Evolutionary conservation across 2,113 vertebrate genomes (phyloP).

Genomic region (Gavia stellata): DNA sequence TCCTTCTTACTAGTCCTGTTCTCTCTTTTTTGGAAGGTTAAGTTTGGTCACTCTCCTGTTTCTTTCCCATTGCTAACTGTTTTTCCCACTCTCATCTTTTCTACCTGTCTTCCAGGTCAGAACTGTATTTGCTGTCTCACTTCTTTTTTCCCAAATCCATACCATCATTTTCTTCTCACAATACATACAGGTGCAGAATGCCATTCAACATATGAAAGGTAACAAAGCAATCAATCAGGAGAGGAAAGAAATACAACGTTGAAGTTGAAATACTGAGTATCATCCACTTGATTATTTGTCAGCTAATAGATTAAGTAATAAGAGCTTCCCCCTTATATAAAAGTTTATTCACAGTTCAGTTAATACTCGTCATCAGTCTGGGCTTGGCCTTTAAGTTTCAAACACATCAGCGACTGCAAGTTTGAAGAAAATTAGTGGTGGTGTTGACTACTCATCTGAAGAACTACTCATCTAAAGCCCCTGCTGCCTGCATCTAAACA

Average conservation of each 20-base stretch:
- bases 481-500: neutral
- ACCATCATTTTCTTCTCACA: neutral
- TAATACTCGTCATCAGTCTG: neutral
- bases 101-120: neutral
- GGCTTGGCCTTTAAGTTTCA: neutral
- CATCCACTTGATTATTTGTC: neutral
- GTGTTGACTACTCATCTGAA: neutral
- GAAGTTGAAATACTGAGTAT: neutral
- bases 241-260: neutral
- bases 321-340: neutral
- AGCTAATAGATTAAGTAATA: neutral
- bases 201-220: fast-evolving
- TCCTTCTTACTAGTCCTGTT: neutral
- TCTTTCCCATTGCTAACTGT: neutral
- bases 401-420: neutral
- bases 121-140: neutral
- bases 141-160: neutral
- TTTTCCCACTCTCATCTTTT: neutral
- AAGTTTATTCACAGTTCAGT: neutral
- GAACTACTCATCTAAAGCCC: neutral
- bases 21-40: neutral
- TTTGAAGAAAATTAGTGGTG: neutral
- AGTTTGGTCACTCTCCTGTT: neutral
- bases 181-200: neutral
- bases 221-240: neutral